A percentile compares a stretch with the other conserved stretches of the same genome.
These are phyloP conservation scores for Corythaeola cristata DNA, from an alignment of 2,113 vertebrate species.

Conservation along the genomic window DNA sequence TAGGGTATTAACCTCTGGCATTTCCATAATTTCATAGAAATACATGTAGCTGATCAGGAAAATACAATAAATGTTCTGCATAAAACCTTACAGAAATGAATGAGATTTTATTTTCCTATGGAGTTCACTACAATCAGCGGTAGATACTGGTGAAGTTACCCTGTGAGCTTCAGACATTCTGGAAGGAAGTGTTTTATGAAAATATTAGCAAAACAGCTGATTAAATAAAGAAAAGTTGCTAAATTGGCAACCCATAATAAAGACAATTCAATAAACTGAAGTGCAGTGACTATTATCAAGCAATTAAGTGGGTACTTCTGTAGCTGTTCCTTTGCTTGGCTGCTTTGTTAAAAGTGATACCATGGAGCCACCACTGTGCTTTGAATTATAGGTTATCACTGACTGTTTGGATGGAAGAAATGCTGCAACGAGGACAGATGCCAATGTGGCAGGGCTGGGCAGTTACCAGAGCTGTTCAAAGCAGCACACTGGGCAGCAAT, in stretches of 20 bases:
- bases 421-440: constrained; percentile 3
- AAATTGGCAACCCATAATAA: neutral
- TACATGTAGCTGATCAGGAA: neutral
- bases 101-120: neutral
- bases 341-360: neutral
- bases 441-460: neutral
- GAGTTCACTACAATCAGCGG: neutral
- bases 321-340: neutral
- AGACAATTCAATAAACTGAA: neutral
- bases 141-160: neutral
- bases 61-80: neutral
- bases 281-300: neutral
- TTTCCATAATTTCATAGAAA: neutral
- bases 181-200: neutral
- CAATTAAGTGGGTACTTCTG: constrained; percentile 1
- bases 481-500: neutral
- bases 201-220: constrained; percentile 9
- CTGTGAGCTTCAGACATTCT: neutral
- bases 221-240: constrained; percentile 12
- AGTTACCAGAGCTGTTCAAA: neutral
- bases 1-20: neutral
- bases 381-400: neutral
- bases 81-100: neutral
- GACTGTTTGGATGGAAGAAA: constrained; percentile 4
- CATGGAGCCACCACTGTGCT: neutral